Conservation (phyloP, 2,888 invertebrate genomes). For the Balanococcus diminutus region DNA sequence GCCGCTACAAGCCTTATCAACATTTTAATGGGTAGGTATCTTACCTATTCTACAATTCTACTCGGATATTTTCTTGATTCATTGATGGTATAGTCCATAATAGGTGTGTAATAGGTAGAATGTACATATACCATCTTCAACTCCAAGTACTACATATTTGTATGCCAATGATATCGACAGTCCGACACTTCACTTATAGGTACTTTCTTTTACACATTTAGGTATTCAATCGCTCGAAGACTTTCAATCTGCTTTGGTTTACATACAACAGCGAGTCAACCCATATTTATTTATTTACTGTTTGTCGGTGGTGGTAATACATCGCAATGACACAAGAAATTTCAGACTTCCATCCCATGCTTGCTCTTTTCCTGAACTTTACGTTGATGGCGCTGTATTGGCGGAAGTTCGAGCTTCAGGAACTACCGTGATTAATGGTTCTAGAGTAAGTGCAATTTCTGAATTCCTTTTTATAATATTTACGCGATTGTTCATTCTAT, state of each 20-base stretch:
- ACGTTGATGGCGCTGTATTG: constrained; percentile 76
- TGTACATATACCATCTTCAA: no score
- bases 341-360: constrained; percentile 75
- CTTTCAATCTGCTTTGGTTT: constrained; percentile 73
- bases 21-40: constrained; percentile 69
- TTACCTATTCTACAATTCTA: no score
- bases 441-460: constrained; percentile 65
- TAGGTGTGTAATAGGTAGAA: no score
- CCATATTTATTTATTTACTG: constrained; percentile 82
- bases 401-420: constrained; percentile 73
- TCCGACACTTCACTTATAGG: neutral
- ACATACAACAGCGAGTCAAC: constrained; percentile 75
- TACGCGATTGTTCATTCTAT: neutral
- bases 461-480: neutral
- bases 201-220: neutral
- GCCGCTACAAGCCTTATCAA: constrained; percentile 75
- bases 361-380: constrained; percentile 82
- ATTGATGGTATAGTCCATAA: no score
- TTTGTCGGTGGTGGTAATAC: constrained; percentile 76
- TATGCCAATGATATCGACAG: no score
- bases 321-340: constrained; percentile 74
- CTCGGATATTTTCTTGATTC: no score
- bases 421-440: constrained; percentile 68
- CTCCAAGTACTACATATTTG: no score
- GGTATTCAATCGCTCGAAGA: constrained; percentile 14